Evolutionary conservation across 2,797 vertebrate genomes (phyloP).

Genomic region (Catostomus latipinnis): DNA sequence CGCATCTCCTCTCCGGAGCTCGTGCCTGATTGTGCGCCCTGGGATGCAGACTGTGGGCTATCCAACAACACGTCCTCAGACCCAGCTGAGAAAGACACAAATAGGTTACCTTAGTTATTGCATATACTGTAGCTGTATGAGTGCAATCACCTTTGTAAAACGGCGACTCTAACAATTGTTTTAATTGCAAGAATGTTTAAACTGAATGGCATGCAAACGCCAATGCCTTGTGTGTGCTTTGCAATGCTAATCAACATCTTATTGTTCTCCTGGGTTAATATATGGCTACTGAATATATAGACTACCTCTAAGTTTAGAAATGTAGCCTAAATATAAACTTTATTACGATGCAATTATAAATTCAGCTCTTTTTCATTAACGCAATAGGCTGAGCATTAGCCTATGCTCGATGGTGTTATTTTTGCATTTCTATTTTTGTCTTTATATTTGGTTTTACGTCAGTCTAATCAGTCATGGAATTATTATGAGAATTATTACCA

Average conservation of each 20-base stretch:
- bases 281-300: no score
- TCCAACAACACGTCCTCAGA: conserved; percentile 83
- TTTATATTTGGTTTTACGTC: no score
- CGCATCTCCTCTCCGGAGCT: conserved; percentile 76
- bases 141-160: background rate
- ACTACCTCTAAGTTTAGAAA: no score
- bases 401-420: background rate
- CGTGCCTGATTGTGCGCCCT: conserved; percentile 64
- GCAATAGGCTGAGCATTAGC: background rate
- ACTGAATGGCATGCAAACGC: no score
- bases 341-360: background rate
- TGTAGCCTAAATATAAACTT: background rate
- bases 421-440: background rate
- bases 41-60: conserved; percentile 74
- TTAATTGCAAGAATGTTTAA: background rate
- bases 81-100: conserved; percentile 74
- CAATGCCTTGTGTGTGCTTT: no score
- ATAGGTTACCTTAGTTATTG: background rate
- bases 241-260: no score
- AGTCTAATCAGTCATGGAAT: no score
- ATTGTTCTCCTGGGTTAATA: no score
- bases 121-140: background rate
- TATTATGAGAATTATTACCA: no score
- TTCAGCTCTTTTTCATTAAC: background rate
- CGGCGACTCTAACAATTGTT: background rate